Percentiles rank a stretch among this genome's conserved stretches.
Conservation (phyloP, 2,797 vertebrate species). For the Cirrhinus mrigala region DNA sequence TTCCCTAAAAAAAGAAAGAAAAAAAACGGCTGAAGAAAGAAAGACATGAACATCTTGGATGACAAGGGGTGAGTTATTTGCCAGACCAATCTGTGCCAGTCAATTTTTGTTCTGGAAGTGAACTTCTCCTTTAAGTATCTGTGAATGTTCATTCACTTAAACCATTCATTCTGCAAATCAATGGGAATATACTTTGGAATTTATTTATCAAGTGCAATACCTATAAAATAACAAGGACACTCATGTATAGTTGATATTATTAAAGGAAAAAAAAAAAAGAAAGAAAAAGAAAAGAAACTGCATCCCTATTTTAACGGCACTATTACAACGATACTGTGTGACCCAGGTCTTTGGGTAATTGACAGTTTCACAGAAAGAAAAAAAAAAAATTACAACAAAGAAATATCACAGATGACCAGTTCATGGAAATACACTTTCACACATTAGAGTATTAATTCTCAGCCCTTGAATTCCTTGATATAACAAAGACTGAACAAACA, state of each 20-base stretch:
- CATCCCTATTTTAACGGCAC: not conserved
- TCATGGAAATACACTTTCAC: not conserved
- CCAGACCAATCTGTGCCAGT: too few species aligned
- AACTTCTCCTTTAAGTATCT: not conserved
- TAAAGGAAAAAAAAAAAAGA: not conserved
- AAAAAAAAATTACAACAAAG: not conserved
- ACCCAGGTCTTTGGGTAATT: not conserved
- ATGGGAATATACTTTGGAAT: not conserved
- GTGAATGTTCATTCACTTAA: not conserved
- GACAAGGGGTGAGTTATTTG: too few species aligned
- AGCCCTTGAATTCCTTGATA: not conserved
- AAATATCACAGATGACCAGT: not conserved
- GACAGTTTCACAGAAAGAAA: not conserved
- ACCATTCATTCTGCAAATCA: not conserved
- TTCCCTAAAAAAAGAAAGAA: too few species aligned
- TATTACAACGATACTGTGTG: not conserved
- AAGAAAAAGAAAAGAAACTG: not conserved
- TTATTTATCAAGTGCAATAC: not conserved
- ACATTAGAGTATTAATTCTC: not conserved
- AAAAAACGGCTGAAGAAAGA: too few species aligned
- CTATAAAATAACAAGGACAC: not conserved
- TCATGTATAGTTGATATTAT: not conserved
- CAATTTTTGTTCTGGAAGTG: too few species aligned
- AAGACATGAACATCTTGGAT: too few species aligned
- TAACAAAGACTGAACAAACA: constrained; percentile 1